These are phyloP conservation scores for Harpagus bidentatus DNA, from an alignment of 2,113 vertebrate genomes.

Conservation along the genomic window DNA sequence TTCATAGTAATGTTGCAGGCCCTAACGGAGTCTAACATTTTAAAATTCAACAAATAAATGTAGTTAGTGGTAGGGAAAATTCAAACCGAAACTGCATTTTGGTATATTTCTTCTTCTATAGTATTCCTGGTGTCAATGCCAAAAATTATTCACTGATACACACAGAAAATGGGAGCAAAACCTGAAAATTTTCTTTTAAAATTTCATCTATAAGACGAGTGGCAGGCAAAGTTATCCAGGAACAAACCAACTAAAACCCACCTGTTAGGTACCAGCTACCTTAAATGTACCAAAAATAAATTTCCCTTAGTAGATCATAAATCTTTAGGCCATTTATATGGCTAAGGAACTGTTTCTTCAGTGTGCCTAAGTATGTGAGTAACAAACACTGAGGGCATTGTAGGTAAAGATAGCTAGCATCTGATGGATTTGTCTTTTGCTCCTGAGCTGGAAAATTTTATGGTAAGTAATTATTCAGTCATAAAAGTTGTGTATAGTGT, in stretches of 20 bases:
- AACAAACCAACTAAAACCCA: not conserved
- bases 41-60: not conserved
- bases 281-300: not conserved
- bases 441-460: not conserved
- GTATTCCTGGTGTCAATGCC: not conserved
- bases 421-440: not conserved
- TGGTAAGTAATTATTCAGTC: not conserved
- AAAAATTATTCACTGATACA: not conserved
- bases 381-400: not conserved
- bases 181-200: not conserved
- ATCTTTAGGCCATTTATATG: not conserved
- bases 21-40: not conserved
- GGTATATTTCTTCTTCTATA: not conserved
- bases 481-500: fast-evolving
- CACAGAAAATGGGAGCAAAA: not conserved
- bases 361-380: not conserved
- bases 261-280: not conserved
- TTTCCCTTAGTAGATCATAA: not conserved
- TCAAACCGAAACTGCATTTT: not conserved
- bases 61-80: not conserved
- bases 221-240: not conserved
- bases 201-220: not conserved
- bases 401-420: not conserved
- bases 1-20: fast-evolving
- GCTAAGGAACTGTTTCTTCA: not conserved